A percentile compares a stretch with the other conserved stretches of the same genome.
These are phyloP conservation scores for Podocnemis expansa DNA, from an alignment of 2,113 vertebrate species.

Conservation along the genomic window DNA sequence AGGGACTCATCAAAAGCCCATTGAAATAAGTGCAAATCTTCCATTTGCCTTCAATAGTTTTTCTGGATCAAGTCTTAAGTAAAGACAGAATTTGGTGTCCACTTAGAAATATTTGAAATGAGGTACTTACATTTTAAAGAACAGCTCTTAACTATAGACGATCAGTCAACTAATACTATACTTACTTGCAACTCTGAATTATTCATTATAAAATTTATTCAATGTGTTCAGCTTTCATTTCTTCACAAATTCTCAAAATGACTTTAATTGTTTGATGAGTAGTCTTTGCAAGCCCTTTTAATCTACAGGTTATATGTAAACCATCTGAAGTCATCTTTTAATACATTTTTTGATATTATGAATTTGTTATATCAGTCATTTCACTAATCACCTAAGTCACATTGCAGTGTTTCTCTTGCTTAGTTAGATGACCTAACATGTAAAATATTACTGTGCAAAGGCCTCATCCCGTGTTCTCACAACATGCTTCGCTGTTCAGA, in stretches of 20 bases:
- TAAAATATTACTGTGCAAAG: neutral
- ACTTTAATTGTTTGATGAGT: neutral
- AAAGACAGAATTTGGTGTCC: neutral
- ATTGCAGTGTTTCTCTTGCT: rapidly evolving
- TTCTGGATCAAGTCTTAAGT: neutral
- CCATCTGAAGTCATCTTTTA: neutral
- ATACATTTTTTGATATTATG: neutral
- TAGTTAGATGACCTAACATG: neutral
- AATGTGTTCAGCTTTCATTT: neutral
- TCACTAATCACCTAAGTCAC: neutral
- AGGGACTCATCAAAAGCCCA: neutral
- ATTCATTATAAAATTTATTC: neutral
- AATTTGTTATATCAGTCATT: neutral
- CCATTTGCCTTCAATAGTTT: neutral
- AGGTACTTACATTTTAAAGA: too few species aligned
- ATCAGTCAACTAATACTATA: neutral
- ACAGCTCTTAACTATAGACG: too few species aligned
- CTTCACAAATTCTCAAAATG: neutral
- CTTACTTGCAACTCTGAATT: neutral
- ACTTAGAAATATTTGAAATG: neutral
- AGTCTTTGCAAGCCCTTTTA: neutral
- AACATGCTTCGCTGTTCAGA: neutral
- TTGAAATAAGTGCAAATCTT: neutral
- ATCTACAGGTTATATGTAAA: neutral
- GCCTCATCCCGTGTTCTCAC: neutral